Evolutionary conservation across 2,113 vertebrate genomes (phyloP).

Genomic region (Oncorhynchus kisutch): DNA sequence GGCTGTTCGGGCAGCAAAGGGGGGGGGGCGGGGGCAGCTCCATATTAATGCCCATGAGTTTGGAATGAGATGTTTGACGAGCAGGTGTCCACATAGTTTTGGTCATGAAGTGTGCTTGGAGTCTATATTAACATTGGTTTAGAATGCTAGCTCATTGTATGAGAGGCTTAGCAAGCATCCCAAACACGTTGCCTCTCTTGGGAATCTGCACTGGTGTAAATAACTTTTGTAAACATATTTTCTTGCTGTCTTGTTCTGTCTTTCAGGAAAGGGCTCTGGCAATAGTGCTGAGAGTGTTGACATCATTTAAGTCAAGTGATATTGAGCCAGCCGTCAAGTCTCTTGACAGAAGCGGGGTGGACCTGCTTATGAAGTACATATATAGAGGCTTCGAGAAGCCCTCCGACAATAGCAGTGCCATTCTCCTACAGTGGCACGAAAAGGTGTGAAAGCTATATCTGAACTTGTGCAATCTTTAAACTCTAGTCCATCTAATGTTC

Average conservation of each 20-base stretch:
- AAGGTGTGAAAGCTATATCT: slow-evolving; percentile 70
- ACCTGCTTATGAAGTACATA: slow-evolving; percentile 91
- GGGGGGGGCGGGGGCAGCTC: too few relatives aligned
- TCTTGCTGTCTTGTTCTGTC: background rate
- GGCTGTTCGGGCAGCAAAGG: too few relatives aligned
- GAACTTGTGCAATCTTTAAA: too few relatives aligned
- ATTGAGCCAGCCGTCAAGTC: slow-evolving; percentile 85
- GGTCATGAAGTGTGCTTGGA: too few relatives aligned
- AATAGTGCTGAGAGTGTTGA: slow-evolving; percentile 82
- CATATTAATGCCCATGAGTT: too few relatives aligned
- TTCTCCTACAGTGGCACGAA: slow-evolving; percentile 89
- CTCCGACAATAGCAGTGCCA: slow-evolving; percentile 86
- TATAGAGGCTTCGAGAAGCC: slow-evolving; percentile 90
- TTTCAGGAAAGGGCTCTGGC: slow-evolving; percentile 82
- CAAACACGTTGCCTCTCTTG: background rate
- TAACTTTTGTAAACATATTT: background rate
- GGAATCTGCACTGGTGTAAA: background rate
- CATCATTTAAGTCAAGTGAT: slow-evolving; percentile 83
- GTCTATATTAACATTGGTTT: too few relatives aligned
- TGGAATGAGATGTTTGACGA: too few relatives aligned
- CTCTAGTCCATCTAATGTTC: too few relatives aligned
- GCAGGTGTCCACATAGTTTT: background rate
- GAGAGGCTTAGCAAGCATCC: too few relatives aligned
- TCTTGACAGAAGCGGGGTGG: slow-evolving; percentile 81
- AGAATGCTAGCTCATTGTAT: too few relatives aligned